phyloP scores from a whole-genome alignment of 2,888 invertebrate genomes.

The Meliscaeva auricollis region DNA sequence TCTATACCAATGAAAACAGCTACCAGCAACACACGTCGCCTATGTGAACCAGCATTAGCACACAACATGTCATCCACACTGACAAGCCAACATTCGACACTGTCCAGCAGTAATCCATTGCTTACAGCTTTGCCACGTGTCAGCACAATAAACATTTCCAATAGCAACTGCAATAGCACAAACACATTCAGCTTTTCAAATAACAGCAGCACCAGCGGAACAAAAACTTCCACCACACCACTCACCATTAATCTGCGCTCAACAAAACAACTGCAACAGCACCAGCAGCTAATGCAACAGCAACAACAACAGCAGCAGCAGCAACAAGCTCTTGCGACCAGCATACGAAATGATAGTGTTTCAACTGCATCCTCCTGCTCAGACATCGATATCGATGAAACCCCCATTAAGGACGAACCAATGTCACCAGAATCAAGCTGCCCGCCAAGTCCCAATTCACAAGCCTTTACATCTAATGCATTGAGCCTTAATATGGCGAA shows the following conservation, averaged over 20 bases:
- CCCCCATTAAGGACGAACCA: constrained; percentile 90
- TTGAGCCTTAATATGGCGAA: constrained; percentile 82
- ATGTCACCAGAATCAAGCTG: constrained; percentile 90
- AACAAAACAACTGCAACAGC: constrained; percentile 58
- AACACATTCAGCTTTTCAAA: constrained; percentile 60
- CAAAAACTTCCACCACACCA: constrained; percentile 75
- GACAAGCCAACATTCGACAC: constrained; percentile 65
- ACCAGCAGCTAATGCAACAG: constrained; percentile 77
- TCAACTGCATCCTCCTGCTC: constrained; percentile 79
- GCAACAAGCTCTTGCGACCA: constrained; percentile 63
- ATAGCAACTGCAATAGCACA: constrained; percentile 68
- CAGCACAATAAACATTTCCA: constrained; percentile 75
- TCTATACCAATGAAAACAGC: constrained; percentile 90
- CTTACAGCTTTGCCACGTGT: constrained; percentile 73
- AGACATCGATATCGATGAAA: constrained; percentile 83
- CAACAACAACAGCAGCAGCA: constrained; percentile 78
- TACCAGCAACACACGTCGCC: constrained; percentile 82
- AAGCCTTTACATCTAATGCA: constrained; percentile 77
- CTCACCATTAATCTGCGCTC: constrained; percentile 73
- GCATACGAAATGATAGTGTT: constrained; percentile 72
- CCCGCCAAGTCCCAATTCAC: constrained; percentile 87
- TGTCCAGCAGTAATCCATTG: constrained; percentile 71
- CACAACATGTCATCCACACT: constrained; percentile 74
- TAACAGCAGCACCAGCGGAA: constrained; percentile 63
- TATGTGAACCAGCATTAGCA: neutral